Conservation (phyloP, 2,113 vertebrate genomes). For the Bungarus multicinctus region DNA sequence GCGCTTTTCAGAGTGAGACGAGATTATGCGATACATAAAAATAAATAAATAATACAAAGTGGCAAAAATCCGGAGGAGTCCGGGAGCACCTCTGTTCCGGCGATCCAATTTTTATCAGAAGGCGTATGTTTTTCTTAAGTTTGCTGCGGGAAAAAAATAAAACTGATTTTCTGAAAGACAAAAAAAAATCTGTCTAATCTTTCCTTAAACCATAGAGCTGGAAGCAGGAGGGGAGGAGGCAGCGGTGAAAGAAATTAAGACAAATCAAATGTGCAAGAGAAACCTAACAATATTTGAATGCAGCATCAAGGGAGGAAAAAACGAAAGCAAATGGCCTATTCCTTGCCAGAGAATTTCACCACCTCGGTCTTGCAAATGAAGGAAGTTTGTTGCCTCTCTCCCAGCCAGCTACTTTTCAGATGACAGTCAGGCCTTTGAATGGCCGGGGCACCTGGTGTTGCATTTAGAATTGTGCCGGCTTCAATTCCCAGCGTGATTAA, state of each 20-base stretch:
- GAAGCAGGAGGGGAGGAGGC: accelerated
- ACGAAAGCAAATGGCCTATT: not conserved
- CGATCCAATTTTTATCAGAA: not conserved
- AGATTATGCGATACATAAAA: not conserved
- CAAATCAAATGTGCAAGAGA: not conserved
- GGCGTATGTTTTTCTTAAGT: not conserved
- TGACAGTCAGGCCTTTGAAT: not conserved
- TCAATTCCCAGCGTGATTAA: not conserved
- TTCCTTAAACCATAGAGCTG: not conserved
- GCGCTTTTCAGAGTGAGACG: not conserved
- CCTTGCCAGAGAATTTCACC: not conserved
- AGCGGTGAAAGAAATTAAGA: not conserved
- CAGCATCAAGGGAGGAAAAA: not conserved
- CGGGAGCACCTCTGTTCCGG: not conserved
- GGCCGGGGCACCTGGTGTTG: not conserved
- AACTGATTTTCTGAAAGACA: not conserved
- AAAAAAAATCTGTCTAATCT: not conserved
- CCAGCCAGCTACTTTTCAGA: not conserved
- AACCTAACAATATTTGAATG: not conserved
- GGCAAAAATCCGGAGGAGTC: not conserved
- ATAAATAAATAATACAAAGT: not conserved
- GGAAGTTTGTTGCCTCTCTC: not conserved
- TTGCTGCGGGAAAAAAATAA: not conserved
- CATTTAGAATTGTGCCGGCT: not conserved
- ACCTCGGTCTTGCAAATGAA: not conserved